These are phyloP conservation scores for Craterocephalus amniculus DNA, from an alignment of 2,797 vertebrate genomes.

Conservation along the genomic window DNA sequence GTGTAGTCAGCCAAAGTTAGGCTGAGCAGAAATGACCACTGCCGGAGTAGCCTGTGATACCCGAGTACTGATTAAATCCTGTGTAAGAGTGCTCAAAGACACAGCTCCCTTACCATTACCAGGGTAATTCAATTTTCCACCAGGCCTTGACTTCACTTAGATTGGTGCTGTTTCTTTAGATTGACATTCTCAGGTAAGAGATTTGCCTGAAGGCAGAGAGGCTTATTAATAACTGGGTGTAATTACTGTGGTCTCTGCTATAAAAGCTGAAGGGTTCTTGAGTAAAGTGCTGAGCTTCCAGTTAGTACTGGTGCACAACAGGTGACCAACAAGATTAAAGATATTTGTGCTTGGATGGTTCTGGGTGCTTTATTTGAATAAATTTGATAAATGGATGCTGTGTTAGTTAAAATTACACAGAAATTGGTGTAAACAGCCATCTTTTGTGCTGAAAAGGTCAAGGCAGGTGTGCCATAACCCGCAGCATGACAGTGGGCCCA, in stretches of 20 bases:
- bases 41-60: constrained; percentile 30
- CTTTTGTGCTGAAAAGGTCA: background rate
- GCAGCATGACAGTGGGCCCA: background rate
- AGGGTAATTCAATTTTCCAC: constrained; percentile 58
- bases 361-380: background rate
- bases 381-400: background rate
- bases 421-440: background rate
- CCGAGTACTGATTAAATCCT: constrained; percentile 56
- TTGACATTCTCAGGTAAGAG: constrained; percentile 50
- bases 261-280: constrained; percentile 31
- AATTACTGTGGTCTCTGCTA: constrained; percentile 43
- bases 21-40: constrained; percentile 32
- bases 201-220: constrained; percentile 43
- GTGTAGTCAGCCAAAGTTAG: constrained; percentile 31
- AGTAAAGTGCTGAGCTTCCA: constrained; percentile 19
- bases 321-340: constrained; percentile 15
- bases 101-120: constrained; percentile 32
- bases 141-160: constrained; percentile 48
- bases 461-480: background rate
- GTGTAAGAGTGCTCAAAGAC: constrained; percentile 52
- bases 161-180: constrained; percentile 55
- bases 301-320: constrained; percentile 13
- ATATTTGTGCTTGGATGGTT: constrained; percentile 1
- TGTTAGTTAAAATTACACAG: background rate
- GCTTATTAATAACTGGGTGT: constrained; percentile 56